These are phyloP conservation scores for Phasianus colchicus DNA, from an alignment of 2,113 vertebrate species.

Conservation along the genomic window DNA sequence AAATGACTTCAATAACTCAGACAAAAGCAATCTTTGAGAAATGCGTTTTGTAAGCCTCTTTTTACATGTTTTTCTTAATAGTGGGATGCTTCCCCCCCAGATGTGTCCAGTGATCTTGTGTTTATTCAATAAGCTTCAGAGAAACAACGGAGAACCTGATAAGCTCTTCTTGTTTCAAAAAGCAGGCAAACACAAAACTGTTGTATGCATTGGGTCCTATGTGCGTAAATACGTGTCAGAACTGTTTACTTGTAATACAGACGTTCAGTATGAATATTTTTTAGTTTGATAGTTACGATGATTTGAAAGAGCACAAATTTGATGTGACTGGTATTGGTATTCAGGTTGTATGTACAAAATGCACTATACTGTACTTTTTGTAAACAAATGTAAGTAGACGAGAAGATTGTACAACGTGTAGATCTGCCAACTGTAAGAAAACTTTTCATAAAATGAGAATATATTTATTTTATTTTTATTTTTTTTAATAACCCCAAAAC, in stretches of 20 bases:
- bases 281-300: constrained; percentile 19
- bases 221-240: background rate
- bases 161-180: background rate
- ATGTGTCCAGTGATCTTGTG: background rate
- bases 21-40: background rate
- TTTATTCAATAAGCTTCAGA: background rate
- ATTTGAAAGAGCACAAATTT: constrained; percentile 68
- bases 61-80: background rate
- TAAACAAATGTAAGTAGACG: constrained; percentile 71
- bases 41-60: background rate
- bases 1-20: constrained; percentile 12
- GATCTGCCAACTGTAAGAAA: constrained; percentile 61
- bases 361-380: constrained; percentile 70
- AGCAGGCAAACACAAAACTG: background rate
- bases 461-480: constrained; percentile 41
- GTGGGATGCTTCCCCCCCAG: background rate
- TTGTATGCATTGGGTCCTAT: background rate
- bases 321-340: constrained; percentile 42
- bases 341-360: constrained; percentile 68
- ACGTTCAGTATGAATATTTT: background rate
- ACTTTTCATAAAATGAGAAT: constrained; percentile 61
- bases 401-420: constrained; percentile 66
- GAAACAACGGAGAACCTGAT: background rate
- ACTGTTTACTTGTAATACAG: constrained; percentile 19
- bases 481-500: constrained; percentile 29